Conservation (phyloP, 2,797 vertebrate species). For the Labeo calbasu region DNA sequence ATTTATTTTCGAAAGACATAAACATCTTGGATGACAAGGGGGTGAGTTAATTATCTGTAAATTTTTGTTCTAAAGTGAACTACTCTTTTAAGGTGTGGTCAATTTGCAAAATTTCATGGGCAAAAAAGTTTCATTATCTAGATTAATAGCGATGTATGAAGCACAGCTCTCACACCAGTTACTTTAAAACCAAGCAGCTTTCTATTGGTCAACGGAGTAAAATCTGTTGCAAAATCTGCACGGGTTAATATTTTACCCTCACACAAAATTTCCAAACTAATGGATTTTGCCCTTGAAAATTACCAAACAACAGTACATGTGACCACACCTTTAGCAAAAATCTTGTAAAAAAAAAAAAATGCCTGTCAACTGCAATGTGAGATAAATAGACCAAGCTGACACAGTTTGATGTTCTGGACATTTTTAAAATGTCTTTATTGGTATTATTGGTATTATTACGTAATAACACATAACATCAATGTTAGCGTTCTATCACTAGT, state of each 20-base stretch:
- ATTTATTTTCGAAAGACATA: too few species aligned
- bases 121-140: neutral
- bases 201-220: neutral
- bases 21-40: too few species aligned
- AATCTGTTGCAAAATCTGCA: neutral
- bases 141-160: neutral
- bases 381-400: constrained; percentile 53
- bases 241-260: too few species aligned
- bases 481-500: constrained; percentile 70
- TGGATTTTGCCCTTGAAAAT: neutral
- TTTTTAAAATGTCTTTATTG: constrained; percentile 68
- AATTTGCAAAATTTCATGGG: neutral
- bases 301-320: neutral
- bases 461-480: constrained; percentile 74
- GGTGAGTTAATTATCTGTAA: too few species aligned
- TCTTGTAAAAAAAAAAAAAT: neutral
- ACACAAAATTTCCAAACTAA: neutral
- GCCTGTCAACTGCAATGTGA: neutral
- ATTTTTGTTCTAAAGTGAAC: too few species aligned
- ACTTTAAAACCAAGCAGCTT: neutral
- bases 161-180: neutral
- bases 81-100: too few species aligned
- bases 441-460: constrained; percentile 66
- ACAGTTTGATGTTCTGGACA: constrained; percentile 71
- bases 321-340: neutral